Base-by-base conservation (phyloP, 2,113 vertebrate species). In the Oriolus oriolus region DNA sequence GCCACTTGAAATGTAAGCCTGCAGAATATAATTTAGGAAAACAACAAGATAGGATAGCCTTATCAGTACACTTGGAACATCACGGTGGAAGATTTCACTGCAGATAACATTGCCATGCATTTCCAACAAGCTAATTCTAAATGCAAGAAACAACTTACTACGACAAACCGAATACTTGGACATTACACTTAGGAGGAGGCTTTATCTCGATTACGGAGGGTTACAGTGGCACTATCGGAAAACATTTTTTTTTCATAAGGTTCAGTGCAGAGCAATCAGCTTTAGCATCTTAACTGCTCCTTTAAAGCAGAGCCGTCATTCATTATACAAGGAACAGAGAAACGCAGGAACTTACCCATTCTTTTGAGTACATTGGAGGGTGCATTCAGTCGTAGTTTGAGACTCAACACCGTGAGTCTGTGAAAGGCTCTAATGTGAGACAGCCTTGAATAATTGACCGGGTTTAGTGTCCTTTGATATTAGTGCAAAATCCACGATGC, bases 1-100 rank as follows among this genome's bases (percentile, higher is more conserved):
- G 99, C 99, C 99, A 99, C 99, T 99, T 99, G 99, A 99, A 99
- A 99, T 99, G 99, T 99, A 99, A 99, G 99, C 99, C 99, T 99
- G 99, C 98, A 98, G 98, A 98, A 98, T 99, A 98, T 97, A 98
- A 98, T 98, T 97, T 98, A 98, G 97, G 96, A 96, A 98, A 97
- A 98, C 97, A 98, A 98, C 97, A 98, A 98, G 97, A 98, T 98
- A 98, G 97, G 97, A 98, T 96, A 97, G 96, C 97, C 98, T 97
- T 92, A 98, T 98, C 97, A 98, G 97, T 93, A 96, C 64, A 96
- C 94, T 97, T 93, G 84, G 87, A 98, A 96, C 96, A 98, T 96
- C 94, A 98, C 93, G n/a, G 97, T 94, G 89, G 98, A 98, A 97
- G 92, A 97, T 97, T 98, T 97, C 93, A 97, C 96, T 97, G 97